These are phyloP conservation scores for Sphaerophoria taeniata DNA, from an alignment of 2,888 invertebrate species.

Conservation along the genomic window DNA sequence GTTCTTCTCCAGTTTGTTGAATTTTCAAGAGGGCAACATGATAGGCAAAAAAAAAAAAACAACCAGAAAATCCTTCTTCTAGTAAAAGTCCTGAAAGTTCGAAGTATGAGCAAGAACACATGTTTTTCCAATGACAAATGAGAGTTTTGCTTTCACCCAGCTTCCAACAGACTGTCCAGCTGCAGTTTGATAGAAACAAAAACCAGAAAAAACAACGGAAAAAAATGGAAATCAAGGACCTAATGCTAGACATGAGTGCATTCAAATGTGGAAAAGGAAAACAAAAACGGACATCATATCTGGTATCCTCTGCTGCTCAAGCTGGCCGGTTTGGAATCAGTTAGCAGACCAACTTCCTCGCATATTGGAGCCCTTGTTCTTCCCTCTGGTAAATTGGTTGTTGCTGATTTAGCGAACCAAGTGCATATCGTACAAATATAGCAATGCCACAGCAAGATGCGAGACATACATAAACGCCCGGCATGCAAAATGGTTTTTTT, in stretches of 20 bases:
- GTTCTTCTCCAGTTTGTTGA: constrained; percentile 23
- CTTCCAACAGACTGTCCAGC: constrained; percentile 56
- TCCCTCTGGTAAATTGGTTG: constrained; percentile 22
- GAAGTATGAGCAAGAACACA: constrained; percentile 37
- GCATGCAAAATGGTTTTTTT: not conserved
- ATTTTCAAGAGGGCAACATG: constrained; percentile 21
- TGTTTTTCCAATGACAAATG: constrained; percentile 60
- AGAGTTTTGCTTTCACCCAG: constrained; percentile 52
- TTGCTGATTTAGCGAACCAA: constrained; percentile 27
- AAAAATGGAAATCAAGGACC: constrained; percentile 3
- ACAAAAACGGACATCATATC: constrained; percentile 46
- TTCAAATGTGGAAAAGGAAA: constrained; percentile 25
- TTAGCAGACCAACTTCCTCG: not conserved
- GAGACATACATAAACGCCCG: not conserved
- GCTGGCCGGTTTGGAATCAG: not conserved
- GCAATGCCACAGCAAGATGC: not conserved
- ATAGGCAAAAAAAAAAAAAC: constrained; percentile 5
- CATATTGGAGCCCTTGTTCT: not conserved
- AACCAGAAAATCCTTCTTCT: constrained; percentile 1
- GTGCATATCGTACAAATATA: not conserved
- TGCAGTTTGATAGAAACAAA: constrained; percentile 1
- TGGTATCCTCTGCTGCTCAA: constrained; percentile 19
- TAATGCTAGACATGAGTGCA: constrained; percentile 34
- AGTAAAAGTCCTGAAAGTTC: not conserved
- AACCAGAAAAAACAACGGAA: constrained; percentile 9